Base-by-base conservation (phyloP, 1,140 invertebrate species). In the Frieseomelitta varia region DNA sequence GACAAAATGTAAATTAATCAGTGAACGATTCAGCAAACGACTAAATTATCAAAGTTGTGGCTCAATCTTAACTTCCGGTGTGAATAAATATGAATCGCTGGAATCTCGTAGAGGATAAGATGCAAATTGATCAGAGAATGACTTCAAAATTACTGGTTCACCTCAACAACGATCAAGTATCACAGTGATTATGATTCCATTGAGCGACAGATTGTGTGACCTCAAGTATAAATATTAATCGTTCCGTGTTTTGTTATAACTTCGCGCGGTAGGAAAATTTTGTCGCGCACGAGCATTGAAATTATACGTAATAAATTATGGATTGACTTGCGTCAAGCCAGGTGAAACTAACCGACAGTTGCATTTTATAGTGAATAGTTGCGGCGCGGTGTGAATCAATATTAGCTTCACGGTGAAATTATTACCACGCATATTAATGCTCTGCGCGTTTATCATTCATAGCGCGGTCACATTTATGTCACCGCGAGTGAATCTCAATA, bases 351-450 rank as follows among this genome's bases (percentile, higher is more conserved):
- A 72, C n/a, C 30, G 65, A 77, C 47, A 61, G 47, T n/a, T 53
- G 27, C 10, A 30, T 75, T 74, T 75, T 74, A 27, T 67, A 78
- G 72, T 15, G 19, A 24, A 77, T 68, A 69, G 19, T 67, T 55
- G 17, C 27, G 56, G 27, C 30, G 0, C 10, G 39, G 21, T 10
- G 19, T 58, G n/a, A 69, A 83, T 78, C 34, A 58, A 69, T 83
- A 83, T 83, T 77, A 69, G 39, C 55, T 78, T 53, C 21, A 71
- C 63, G n/a, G 14, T 4, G 55, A 65, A 34, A 78, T 69, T 71
- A 68, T 79, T 79, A 53, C 24, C 34, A 55, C 12, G n/a, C 47
- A 34, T 68, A 78, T 77, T 69, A 83, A 83, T 68, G 47, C 39
- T 2, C 39, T n/a, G 15, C 17, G 14, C 17, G 65, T 34, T 69